These are phyloP conservation scores for Melanotus villosus DNA, from an alignment of 2,888 invertebrate species.

Conservation along the genomic window DNA sequence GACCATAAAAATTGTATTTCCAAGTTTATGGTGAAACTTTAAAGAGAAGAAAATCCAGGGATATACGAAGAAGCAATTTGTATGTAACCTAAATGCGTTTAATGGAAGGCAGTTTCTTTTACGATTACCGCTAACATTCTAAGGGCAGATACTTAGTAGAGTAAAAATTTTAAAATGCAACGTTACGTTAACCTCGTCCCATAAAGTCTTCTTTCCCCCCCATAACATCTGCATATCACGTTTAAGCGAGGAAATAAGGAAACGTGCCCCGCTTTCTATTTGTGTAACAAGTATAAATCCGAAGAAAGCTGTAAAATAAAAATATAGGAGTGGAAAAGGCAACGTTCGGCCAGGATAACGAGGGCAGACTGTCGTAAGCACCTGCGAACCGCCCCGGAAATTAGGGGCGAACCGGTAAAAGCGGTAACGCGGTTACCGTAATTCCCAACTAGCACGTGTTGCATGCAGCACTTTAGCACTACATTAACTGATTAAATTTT, in stretches of 20 bases:
- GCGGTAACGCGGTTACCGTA: conserved; percentile 54
- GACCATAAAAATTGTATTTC: no score
- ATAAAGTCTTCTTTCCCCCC: no score
- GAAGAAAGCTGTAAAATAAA: conserved; percentile 45
- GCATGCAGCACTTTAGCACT: conserved; percentile 46
- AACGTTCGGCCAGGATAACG: conserved; percentile 54
- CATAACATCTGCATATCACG: conserved; percentile 29
- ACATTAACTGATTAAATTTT: conserved; percentile 33
- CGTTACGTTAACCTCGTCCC: no score
- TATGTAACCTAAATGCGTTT: no score
- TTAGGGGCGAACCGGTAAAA: conserved; percentile 54
- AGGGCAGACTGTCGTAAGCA: conserved; percentile 56
- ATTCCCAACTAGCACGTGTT: conserved; percentile 56
- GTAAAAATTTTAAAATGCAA: no score
- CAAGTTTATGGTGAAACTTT: no score
- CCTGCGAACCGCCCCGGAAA: conserved; percentile 59
- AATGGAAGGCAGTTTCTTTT: no score
- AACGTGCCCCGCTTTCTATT: conserved; percentile 23
- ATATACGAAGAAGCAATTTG: no score
- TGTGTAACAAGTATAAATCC: conserved; percentile 44
- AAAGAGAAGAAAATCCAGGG: no score
- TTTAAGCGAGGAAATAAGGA: conserved; percentile 25
- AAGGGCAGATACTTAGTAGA: no score
- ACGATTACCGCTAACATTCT: no score
- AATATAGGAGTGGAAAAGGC: conserved; percentile 47